These are phyloP conservation scores for Puntigrus tetrazona DNA, from an alignment of 2,113 vertebrate genomes.

Conservation along the genomic window DNA sequence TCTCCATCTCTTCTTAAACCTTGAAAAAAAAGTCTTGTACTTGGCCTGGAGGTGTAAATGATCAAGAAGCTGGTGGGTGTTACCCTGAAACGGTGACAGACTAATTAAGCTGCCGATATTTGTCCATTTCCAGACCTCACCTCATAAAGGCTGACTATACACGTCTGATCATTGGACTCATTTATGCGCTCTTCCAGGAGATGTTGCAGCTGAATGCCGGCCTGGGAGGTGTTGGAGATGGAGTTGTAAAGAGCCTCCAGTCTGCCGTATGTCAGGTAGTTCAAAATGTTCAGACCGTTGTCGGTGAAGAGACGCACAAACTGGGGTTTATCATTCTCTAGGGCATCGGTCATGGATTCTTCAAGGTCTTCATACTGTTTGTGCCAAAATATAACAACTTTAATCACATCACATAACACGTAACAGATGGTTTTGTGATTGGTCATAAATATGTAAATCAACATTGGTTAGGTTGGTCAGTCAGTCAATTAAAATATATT, in stretches of 20 bases:
- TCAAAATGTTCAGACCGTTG: conserved; percentile 81
- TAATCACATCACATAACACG: background rate
- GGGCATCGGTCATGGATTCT: conserved; percentile 83
- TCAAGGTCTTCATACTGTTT: conserved; percentile 77
- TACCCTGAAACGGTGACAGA: background rate
- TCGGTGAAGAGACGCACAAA: conserved; percentile 87
- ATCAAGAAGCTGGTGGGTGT: background rate
- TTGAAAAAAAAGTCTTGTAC: too few species aligned
- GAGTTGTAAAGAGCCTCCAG: conserved; percentile 81
- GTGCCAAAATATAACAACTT: background rate
- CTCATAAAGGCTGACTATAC: conserved; percentile 71
- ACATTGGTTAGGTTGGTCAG: background rate
- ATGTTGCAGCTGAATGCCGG: conserved; percentile 74
- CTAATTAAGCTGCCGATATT: background rate
- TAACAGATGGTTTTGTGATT: background rate
- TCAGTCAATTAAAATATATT: background rate
- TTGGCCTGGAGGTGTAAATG: background rate
- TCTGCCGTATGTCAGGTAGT: conserved; percentile 77
- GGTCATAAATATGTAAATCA: too few species aligned
- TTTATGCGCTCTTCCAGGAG: conserved; percentile 61
- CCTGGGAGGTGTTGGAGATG: conserved; percentile 69
- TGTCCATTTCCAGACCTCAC: conserved; percentile 49
- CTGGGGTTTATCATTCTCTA: conserved; percentile 84
- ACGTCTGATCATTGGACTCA: background rate
- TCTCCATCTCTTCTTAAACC: too few species aligned